Base-by-base conservation (phyloP, 1,140 invertebrate genomes). In the Odontomachus brunneus region DNA sequence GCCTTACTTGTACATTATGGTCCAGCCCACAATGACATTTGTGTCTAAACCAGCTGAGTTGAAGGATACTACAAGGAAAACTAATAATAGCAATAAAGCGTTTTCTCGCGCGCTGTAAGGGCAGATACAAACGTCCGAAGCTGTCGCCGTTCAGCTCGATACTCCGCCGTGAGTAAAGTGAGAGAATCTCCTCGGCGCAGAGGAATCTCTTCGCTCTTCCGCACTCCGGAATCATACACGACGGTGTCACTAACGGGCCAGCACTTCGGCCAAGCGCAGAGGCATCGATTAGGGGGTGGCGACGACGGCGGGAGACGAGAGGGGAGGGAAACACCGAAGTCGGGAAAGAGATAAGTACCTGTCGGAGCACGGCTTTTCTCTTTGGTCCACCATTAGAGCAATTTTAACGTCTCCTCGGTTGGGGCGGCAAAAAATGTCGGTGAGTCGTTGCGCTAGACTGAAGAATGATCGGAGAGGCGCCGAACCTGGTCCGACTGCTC, bases 391-490 rank as follows among this genome's bases (percentile, higher is more conserved):
- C 91, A 93, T 93, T 93, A 92, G 90, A 93, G 91, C 90, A 93
- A 93, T 93, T 93, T 92, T 90, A 91, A 92, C 91, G 89, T 93
- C 89, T 92, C 89, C 83, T 88, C 75, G 80, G 81, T 76, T 84
- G 76, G 73, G 73, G 66, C 88, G 84, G 91, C 89, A 92, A 93
- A 93, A 92, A 93, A 91, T 90, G 83, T 87, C 86, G 82, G 73
- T 84, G 89, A 91, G 92, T 92, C 89, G 91, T 92, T 93, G 91
- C 89, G 90, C 92, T 93, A 93, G 92, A 93, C 92, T 93, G 92
- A 93, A 93, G 92, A 92, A 92, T 93, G 92, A 93, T 93, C 92
- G 90, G 84, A 90, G 88, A 92, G 92, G 92, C 92, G 92, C 92
- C 92, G 88, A 91, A 82, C 85, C 75, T 80, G 75, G 51, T 80